These are phyloP conservation scores for Cheilosia urbana DNA, from an alignment of 2,888 invertebrate genomes.

Conservation along the genomic window DNA sequence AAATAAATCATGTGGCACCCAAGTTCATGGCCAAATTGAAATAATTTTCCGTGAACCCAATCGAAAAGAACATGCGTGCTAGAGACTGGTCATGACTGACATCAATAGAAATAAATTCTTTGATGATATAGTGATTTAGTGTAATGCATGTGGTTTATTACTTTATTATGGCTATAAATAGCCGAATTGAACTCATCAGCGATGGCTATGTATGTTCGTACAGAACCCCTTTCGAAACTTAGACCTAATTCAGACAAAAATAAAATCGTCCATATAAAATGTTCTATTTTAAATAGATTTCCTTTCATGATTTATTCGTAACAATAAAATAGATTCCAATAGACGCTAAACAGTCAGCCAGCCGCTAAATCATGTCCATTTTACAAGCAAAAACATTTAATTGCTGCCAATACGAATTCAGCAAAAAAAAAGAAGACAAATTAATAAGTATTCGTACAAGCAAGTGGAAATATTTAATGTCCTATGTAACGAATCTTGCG, in stretches of 20 bases:
- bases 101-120: background rate
- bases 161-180: too few species aligned
- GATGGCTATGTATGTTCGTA: too few species aligned
- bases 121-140: too few species aligned
- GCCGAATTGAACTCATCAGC: too few species aligned
- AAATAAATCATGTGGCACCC: slow-evolving; percentile 10
- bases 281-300: background rate
- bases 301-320: background rate
- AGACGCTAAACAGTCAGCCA: slow-evolving; percentile 1
- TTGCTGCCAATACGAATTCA: slow-evolving; percentile 19
- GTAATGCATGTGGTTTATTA: too few species aligned
- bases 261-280: background rate
- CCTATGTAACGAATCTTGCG: background rate
- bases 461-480: background rate
- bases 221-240: too few species aligned
- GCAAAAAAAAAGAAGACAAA: slow-evolving; percentile 2
- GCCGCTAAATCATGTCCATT: background rate
- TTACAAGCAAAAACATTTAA: background rate
- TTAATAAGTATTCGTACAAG: background rate
- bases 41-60: slow-evolving; percentile 5
- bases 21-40: slow-evolving; percentile 28
- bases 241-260: too few species aligned
- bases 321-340: slow-evolving; percentile 3
- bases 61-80: slow-evolving; percentile 2
- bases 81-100: too few species aligned